phyloP scores from a whole-genome alignment of 2,113 vertebrate genomes.

The Holacanthus passer region DNA sequence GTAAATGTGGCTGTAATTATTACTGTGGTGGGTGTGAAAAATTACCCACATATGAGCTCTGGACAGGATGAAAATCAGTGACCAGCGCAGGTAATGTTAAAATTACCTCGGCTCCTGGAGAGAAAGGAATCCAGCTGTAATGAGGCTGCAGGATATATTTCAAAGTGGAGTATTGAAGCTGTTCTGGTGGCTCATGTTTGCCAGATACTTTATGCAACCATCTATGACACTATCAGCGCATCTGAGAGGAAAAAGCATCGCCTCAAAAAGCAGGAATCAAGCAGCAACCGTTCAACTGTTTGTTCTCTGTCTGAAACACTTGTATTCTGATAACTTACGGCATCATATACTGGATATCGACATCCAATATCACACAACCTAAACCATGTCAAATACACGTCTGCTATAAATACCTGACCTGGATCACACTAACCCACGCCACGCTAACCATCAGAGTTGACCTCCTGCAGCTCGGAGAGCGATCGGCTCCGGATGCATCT shows the following conservation, averaged over 20 bases:
- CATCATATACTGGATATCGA: not conserved
- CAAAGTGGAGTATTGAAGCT: not conserved
- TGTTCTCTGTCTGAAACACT: not conserved
- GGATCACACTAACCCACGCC: conserved; percentile 14
- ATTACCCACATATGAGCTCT: not conserved
- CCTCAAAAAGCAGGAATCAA: not conserved
- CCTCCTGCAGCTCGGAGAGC: conserved; percentile 32
- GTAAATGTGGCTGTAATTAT: not conserved
- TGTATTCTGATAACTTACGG: not conserved
- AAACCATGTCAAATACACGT: not conserved
- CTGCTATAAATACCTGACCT: conserved; percentile 50
- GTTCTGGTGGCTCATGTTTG: not conserved
- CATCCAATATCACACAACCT: not conserved
- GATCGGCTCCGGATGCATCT: conserved; percentile 57
- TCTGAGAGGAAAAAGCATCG: not conserved
- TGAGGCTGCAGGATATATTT: not conserved
- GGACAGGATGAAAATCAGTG: not conserved
- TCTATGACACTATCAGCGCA: not conserved
- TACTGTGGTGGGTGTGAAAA: not conserved
- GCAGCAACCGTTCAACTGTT: not conserved
- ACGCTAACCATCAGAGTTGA: conserved; percentile 28
- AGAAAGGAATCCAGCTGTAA: not conserved
- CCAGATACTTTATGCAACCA: not conserved
- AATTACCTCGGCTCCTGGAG: not conserved
- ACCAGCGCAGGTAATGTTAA: not conserved